Base-by-base conservation (phyloP, 2,888 invertebrate genomes). In the Halictus quadricinctus region DNA sequence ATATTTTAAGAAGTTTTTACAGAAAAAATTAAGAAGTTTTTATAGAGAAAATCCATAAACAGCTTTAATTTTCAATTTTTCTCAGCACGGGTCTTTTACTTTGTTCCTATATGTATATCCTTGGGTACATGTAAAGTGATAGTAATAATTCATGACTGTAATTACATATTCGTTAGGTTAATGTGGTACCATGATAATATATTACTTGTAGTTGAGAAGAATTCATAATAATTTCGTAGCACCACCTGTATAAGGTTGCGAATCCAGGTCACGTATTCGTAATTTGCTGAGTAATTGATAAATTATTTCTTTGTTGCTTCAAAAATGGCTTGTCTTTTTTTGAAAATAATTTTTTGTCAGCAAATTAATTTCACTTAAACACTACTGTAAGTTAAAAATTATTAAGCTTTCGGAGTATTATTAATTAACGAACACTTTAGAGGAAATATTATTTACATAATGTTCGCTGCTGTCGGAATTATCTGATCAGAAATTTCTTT, bases 251-350 rank as follows among this genome's bases (percentile, higher is more conserved):
- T 12, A 58, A 58, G 58, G 8, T 58, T 58, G 4, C 58, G n/a
- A n/a, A 58, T 58, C 58, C 58, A 10, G 58, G 58, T 29, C 69
- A n/a, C 43, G 60, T 82, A 77, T 73, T 82, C 48, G 48, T 73
- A 76, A 83, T 73, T 81, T 72, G 18, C 48, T 36, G 18, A 58
- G 58, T 75, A 50, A 82, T 70, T 36, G 74, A 83, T 43, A 76
- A n/a, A 4, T n/a, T 6, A 13, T 58, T 36, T 36, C 54, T 50
- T 77, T 29, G 13, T 73, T 18, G 48, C 48, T 48, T 58, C n/a
- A 41, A 58, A 83, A 74, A 15, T 36, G 43, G 21, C 60, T 72
- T 36, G 7, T 25, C 60, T 43, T 70, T 72, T 70, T 75, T 50
- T 74, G n/a, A 64, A 54, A 72, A 64, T 64, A 64, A 81, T 72